These are phyloP conservation scores for Xylota sylvarum DNA, from an alignment of 2,888 invertebrate genomes.

Conservation along the genomic window DNA sequence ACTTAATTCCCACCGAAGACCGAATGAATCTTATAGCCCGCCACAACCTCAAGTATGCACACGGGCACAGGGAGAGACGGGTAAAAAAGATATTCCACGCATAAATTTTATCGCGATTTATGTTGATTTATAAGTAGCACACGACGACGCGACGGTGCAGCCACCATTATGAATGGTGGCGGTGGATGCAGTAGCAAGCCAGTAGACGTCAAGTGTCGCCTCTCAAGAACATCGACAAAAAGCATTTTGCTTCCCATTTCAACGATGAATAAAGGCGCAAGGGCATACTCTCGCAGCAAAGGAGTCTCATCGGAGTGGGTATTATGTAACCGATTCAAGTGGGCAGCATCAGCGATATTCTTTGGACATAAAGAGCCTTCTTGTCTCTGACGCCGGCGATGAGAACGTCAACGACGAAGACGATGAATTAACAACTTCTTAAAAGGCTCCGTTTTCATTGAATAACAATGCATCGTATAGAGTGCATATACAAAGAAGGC, in stretches of 20 bases:
- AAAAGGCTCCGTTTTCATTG: constrained; percentile 44
- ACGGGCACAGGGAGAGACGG: neutral
- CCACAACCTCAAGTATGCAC: constrained; percentile 32
- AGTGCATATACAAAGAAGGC: constrained; percentile 11
- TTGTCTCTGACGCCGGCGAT: constrained; percentile 28
- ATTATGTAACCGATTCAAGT: constrained; percentile 56
- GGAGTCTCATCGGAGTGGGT: constrained; percentile 15
- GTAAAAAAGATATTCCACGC: constrained; percentile 27
- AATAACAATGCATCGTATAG: constrained; percentile 42
- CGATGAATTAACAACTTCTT: constrained; percentile 55
- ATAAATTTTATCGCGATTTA: constrained; percentile 57
- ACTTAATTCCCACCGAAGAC: constrained; percentile 49
- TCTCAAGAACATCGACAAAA: constrained; percentile 45
- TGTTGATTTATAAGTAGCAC: constrained; percentile 57
- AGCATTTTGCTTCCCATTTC: constrained; percentile 44
- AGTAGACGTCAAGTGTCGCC: constrained; percentile 43
- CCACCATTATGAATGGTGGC: constrained; percentile 8
- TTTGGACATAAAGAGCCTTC: constrained; percentile 37
- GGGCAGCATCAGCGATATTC: constrained; percentile 38
- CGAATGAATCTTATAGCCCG: constrained; percentile 40
- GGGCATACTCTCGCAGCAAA: constrained; percentile 14
- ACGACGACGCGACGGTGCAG: constrained; percentile 3
- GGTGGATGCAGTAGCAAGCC: constrained; percentile 1
- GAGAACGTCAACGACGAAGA: neutral
- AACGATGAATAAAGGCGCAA: constrained; percentile 19